Percentiles rank a stretch among this genome's conserved stretches.
These are phyloP conservation scores for Nanorana parkeri DNA, from an alignment of 2,113 vertebrate species.

Conservation along the genomic window DNA sequence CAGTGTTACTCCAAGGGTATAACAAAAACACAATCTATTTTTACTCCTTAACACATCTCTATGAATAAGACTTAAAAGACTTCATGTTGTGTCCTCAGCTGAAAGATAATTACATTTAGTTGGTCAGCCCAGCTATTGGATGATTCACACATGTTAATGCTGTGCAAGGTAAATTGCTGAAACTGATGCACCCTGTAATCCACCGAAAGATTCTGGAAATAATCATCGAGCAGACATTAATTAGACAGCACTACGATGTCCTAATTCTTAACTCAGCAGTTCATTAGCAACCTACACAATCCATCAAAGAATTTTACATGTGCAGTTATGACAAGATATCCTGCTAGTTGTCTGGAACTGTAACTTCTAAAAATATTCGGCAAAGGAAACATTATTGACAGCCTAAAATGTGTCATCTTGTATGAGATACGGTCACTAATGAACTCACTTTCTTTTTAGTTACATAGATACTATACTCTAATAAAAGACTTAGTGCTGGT, in stretches of 20 bases:
- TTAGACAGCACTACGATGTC: neutral
- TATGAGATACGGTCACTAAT: neutral
- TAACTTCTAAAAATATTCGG: neutral
- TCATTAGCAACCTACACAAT: neutral
- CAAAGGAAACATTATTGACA: neutral
- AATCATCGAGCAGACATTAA: conserved; percentile 10
- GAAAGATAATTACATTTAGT: conserved; percentile 2
- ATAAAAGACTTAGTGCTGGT: no score
- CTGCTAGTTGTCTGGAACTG: neutral
- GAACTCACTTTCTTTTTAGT: neutral
- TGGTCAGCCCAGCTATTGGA: conserved; percentile 2
- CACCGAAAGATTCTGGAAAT: neutral
- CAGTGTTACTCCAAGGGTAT: neutral
- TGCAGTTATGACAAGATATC: neutral
- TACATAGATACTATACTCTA: no score
- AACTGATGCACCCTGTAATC: conserved; percentile 43
- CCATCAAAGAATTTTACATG: neutral
- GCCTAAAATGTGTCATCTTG: neutral
- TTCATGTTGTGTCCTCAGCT: neutral
- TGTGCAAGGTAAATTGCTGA: conserved; percentile 7
- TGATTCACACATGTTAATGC: neutral
- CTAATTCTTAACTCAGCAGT: conserved; percentile 6
- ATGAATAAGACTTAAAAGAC: conserved; percentile 8
- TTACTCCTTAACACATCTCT: neutral
- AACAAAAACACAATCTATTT: neutral